A percentile compares a stretch with the other conserved stretches of the same genome.
Conservation (phyloP, 2,797 vertebrate species). For the Dipus sagitta region DNA sequence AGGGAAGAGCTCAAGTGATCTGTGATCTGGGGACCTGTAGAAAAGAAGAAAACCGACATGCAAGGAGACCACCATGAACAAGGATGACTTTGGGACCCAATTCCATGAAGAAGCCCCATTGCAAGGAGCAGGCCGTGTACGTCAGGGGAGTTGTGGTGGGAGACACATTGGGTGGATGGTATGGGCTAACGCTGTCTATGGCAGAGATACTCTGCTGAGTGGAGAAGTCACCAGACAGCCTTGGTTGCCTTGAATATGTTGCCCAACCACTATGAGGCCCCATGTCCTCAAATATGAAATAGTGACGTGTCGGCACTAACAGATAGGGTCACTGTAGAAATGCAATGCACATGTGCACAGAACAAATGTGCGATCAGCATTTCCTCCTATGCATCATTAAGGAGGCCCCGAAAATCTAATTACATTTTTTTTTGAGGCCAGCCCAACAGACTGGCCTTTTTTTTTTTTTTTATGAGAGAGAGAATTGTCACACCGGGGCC, state of each 20-base stretch:
- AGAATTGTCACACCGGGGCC: no score
- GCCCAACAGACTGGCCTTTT: no score
- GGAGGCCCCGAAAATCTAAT: background rate
- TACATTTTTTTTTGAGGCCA: no score
- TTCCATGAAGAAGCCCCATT: background rate
- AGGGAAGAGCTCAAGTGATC: background rate
- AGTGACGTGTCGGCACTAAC: background rate
- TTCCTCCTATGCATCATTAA: background rate
- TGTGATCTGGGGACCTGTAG: background rate
- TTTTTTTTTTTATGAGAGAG: no score
- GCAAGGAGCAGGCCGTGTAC: background rate
- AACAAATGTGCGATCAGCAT: background rate
- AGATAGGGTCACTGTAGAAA: background rate
- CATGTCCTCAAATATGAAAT: background rate
- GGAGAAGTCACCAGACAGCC: background rate
- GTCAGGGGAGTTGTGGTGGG: background rate
- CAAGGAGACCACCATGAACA: background rate
- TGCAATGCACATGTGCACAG: no score
- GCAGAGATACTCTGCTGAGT: background rate
- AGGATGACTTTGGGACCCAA: background rate
- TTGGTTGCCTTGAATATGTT: background rate
- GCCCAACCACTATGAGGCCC: background rate
- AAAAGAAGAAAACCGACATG: background rate
- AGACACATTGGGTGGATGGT: background rate
- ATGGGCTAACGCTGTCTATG: rapidly evolving